Conservation (phyloP, 2,888 invertebrate genomes). For the Dasysyrphus tricinctus region DNA sequence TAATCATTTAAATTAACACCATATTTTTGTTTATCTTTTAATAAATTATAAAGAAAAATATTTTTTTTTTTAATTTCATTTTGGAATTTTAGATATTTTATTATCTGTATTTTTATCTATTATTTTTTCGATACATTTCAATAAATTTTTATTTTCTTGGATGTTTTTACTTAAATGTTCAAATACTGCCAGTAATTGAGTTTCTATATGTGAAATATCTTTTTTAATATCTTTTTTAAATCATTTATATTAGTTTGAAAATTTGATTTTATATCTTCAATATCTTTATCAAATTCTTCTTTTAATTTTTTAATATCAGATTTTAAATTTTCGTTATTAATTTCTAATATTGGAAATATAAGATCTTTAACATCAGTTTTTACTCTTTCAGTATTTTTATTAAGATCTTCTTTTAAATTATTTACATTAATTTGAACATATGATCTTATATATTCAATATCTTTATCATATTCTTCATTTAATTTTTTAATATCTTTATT, state of each 20-base stretch:
- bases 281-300: no score
- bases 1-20: background rate
- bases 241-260: no score
- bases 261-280: no score
- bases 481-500: conserved; percentile 22
- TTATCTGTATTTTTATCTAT: background rate
- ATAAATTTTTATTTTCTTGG: background rate
- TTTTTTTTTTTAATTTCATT: background rate
- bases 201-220: no score
- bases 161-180: background rate
- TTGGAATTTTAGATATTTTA: background rate
- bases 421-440: background rate
- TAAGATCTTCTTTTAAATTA: background rate
- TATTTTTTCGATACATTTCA: background rate
- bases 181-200: background rate
- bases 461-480: background rate
- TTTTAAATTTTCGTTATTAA: no score
- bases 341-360: no score
- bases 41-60: background rate
- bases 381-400: no score
- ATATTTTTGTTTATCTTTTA: no score
- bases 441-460: background rate
- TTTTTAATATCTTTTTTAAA: no score
- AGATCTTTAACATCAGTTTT: no score
- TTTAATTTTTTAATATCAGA: no score